Evolutionary conservation across 2,113 vertebrate genomes (phyloP).

Genomic region (Cariama cristata): DNA sequence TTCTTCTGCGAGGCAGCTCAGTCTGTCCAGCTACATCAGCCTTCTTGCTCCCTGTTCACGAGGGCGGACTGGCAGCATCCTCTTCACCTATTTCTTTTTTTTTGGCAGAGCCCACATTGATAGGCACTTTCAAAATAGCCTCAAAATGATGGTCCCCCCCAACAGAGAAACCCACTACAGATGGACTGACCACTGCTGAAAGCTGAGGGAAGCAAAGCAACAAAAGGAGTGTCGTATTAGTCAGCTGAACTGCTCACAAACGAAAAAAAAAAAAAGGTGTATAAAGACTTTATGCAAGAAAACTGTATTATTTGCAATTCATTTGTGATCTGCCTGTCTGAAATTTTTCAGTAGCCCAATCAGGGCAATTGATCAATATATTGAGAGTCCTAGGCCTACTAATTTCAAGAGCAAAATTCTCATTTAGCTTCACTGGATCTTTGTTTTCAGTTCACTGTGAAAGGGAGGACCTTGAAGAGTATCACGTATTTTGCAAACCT

Average conservation of each 20-base stretch:
- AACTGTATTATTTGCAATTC: background rate
- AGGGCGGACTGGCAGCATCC: background rate
- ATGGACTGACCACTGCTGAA: background rate
- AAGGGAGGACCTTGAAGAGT: background rate
- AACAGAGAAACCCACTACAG: background rate
- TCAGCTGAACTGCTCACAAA: background rate
- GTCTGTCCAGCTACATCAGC: background rate
- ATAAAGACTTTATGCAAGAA: background rate
- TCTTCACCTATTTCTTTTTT: background rate
- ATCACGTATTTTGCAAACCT: background rate
- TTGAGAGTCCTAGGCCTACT: background rate
- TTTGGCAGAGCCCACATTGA: background rate
- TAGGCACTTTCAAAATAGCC: background rate
- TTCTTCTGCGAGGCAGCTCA: background rate
- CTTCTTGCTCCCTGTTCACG: background rate
- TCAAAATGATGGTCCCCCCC: background rate
- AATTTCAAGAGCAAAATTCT: background rate
- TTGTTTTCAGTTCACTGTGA: background rate
- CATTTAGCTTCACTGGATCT: background rate
- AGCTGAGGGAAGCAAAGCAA: background rate
- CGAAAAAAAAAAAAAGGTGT: background rate
- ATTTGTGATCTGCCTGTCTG: background rate
- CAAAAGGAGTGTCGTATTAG: background rate
- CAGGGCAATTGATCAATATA: background rate
- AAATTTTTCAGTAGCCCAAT: background rate